Conservation (phyloP, 1,140 invertebrate genomes). For the Drosophila seguyi region DNA sequence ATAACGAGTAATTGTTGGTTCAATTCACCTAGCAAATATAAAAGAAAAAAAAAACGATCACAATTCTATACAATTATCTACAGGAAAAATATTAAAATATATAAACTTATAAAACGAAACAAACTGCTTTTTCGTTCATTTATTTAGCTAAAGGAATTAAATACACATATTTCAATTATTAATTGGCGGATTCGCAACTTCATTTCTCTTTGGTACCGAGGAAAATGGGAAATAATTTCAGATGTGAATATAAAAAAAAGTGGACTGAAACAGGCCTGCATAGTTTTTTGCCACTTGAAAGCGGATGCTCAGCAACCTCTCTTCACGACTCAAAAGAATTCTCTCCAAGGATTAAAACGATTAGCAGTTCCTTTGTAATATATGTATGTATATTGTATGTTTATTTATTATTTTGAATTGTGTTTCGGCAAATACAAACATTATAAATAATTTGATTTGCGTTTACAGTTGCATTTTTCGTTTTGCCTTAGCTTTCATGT, state of each 20-base stretch:
- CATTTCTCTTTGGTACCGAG: neutral
- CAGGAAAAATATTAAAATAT: slow-evolving; percentile 28
- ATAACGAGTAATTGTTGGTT: slow-evolving; percentile 54
- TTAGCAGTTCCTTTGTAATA: neutral
- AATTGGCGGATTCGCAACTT: neutral
- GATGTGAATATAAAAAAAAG: no score
- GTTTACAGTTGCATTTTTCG: slow-evolving; percentile 52
- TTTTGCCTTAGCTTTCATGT: slow-evolving; percentile 34
- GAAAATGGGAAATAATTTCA: no score
- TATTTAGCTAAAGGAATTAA: neutral
- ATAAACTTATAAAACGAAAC: slow-evolving; percentile 25
- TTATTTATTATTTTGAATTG: slow-evolving; percentile 69
- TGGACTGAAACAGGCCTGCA: neutral
- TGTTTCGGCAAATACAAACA: slow-evolving; percentile 74
- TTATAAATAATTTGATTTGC: slow-evolving; percentile 79
- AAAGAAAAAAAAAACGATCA: slow-evolving; percentile 32
- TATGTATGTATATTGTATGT: slow-evolving; percentile 69
- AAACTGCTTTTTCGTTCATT: neutral
- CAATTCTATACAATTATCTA: slow-evolving; percentile 62
- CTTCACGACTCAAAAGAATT: neutral
- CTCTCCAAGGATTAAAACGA: slow-evolving; percentile 6
- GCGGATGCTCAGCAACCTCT: neutral
- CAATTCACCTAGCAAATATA: slow-evolving; percentile 58
- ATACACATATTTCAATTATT: neutral
- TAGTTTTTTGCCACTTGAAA: neutral